Conservation (phyloP, 1,140 invertebrate genomes). For the Caenorhabditis briggsae region DNA sequence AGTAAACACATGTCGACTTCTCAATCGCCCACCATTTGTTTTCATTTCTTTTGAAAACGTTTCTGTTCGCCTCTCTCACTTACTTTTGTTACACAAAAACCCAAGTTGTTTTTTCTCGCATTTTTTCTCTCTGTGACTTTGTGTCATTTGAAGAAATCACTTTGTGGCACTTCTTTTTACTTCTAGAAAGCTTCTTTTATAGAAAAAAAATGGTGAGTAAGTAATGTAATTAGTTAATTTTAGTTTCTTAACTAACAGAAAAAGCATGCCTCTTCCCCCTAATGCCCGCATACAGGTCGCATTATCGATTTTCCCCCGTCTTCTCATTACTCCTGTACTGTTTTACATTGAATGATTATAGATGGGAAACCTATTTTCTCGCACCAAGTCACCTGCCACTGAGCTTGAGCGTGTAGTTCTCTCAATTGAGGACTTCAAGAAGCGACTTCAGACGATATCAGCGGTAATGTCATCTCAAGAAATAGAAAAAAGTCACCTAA, state of each 20-base stretch:
- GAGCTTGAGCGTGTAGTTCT: slow-evolving; percentile 42
- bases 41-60: slow-evolving; percentile 48
- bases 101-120: neutral
- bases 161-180: slow-evolving; percentile 6
- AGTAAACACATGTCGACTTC: slow-evolving; percentile 37
- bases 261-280: too few species aligned
- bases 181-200: neutral
- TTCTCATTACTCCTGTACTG: too few species aligned
- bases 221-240: neutral
- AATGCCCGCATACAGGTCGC: neutral
- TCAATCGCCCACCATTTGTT: neutral
- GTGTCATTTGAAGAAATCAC: slow-evolving; percentile 29
- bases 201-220: slow-evolving; percentile 10
- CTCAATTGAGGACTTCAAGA: slow-evolving; percentile 12
- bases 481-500: neutral
- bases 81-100: slow-evolving; percentile 49
- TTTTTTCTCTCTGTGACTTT: neutral
- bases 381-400: slow-evolving; percentile 27
- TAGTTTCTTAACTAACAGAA: neutral
- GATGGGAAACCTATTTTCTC: slow-evolving; percentile 41
- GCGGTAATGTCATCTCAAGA: neutral
- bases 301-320: neutral
- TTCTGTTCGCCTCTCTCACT: neutral
- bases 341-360: neutral
- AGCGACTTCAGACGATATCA: slow-evolving; percentile 1